These are phyloP conservation scores for Varanus salvator DNA, from an alignment of 2,113 vertebrate genomes.

Conservation along the genomic window DNA sequence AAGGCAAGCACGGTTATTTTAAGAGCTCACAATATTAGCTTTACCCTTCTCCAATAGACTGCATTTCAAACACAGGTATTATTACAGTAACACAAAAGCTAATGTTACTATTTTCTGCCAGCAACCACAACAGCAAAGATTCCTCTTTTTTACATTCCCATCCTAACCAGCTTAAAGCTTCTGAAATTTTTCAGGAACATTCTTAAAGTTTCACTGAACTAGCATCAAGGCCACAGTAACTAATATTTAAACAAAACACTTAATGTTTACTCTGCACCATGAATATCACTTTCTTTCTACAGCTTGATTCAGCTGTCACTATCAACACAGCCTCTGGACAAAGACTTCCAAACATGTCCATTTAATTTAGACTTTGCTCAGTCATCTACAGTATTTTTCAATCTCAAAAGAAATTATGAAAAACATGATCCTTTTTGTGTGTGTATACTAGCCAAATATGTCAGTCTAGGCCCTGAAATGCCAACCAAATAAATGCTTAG, in stretches of 20 bases:
- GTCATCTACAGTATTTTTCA: background rate
- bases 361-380: slow-evolving; percentile 21
- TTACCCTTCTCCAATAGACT: background rate
- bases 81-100: background rate
- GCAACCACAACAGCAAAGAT: background rate
- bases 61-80: background rate
- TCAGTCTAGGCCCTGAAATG: background rate
- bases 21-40: background rate
- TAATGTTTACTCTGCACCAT: slow-evolving; percentile 18
- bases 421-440: background rate
- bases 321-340: background rate
- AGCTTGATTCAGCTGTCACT: background rate
- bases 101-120: background rate
- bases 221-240: slow-evolving; percentile 10
- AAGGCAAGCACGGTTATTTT: background rate
- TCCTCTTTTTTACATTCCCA: background rate
- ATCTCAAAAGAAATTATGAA: background rate
- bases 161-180: background rate
- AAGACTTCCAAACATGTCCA: background rate
- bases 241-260: slow-evolving; percentile 39
- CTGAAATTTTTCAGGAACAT: background rate
- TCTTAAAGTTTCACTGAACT: slow-evolving; percentile 26
- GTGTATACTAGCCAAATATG: background rate
- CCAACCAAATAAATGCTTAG: background rate
- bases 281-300: slow-evolving; percentile 17